Percentiles rank a stretch among this genome's conserved stretches.
Evolutionary conservation across 2,888 invertebrate species (phyloP).

Genomic region (Ophion ellenae): DNA sequence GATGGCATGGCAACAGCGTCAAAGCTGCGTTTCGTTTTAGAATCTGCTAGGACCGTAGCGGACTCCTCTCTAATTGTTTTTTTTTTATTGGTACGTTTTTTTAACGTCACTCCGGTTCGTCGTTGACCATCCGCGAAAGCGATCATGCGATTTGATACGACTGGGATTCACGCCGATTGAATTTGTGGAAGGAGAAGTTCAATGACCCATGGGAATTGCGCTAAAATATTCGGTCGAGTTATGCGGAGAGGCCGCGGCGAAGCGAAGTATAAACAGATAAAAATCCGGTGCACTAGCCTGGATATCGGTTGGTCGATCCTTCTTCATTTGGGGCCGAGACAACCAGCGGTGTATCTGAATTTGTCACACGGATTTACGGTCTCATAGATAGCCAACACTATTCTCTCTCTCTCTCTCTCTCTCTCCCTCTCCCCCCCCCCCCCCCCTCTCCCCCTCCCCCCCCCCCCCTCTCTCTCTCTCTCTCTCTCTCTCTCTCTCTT

Average conservation of each 20-base stretch:
- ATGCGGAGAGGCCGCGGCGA: background rate
- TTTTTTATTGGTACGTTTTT: too few relatives aligned
- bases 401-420: background rate
- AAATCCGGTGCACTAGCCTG: constrained; percentile 9
- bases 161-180: background rate
- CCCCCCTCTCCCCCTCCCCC: background rate
- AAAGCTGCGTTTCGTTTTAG: too few relatives aligned
- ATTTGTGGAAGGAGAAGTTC: background rate
- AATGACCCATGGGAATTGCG: background rate
- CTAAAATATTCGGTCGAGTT: constrained; percentile 23
- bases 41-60: too few relatives aligned
- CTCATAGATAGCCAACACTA: constrained; percentile 31
- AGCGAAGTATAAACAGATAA: constrained; percentile 10
- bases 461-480: constrained; percentile 12
- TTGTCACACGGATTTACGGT: constrained; percentile 51
- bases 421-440: constrained; percentile 10
- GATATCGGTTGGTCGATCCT: constrained; percentile 46
- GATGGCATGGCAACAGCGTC: too few relatives aligned
- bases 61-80: too few relatives aligned
- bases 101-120: too few relatives aligned
- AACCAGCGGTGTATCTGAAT: constrained; percentile 56
- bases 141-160: constrained; percentile 7
- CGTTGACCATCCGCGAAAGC: background rate
- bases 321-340: constrained; percentile 41
- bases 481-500: background rate